phyloP scores from a whole-genome alignment of 1,140 invertebrate genomes.

The Helicoverpa armigera region DNA sequence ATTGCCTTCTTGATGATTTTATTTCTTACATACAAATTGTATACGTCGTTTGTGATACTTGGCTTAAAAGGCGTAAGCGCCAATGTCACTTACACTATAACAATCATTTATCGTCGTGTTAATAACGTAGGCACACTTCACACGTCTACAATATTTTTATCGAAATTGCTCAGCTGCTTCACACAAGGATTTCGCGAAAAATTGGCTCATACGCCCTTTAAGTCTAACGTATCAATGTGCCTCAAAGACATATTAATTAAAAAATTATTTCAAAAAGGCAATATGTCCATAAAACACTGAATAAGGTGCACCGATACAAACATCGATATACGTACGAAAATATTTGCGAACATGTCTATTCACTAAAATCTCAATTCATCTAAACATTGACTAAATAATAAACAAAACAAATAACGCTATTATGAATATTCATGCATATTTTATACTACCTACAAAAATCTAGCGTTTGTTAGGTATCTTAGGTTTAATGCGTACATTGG shows the following conservation, averaged over 20 bases:
- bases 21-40: not conserved
- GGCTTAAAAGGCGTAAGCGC: not conserved
- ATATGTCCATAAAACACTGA: not conserved
- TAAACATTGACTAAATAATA: slow-evolving; percentile 72
- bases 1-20: not conserved
- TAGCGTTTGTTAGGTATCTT: slow-evolving; percentile 70
- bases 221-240: no score
- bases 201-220: no score
- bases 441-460: slow-evolving; percentile 69
- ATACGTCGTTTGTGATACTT: not conserved
- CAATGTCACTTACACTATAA: no score
- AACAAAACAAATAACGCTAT: slow-evolving; percentile 54
- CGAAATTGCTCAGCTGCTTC: no score
- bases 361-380: slow-evolving; percentile 69
- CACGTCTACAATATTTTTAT: no score
- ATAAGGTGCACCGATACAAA: not conserved
- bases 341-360: slow-evolving; percentile 62
- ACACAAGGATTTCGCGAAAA: no score
- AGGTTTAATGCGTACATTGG: slow-evolving; percentile 49
- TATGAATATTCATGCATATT: slow-evolving; percentile 60
- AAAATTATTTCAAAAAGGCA: not conserved
- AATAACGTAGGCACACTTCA: no score
- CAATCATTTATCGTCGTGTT: no score
- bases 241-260: no score
- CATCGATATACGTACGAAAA: slow-evolving; percentile 54